phyloP scores from a whole-genome alignment of 2,888 invertebrate genomes.

The Lampropteryx suffumata region DNA sequence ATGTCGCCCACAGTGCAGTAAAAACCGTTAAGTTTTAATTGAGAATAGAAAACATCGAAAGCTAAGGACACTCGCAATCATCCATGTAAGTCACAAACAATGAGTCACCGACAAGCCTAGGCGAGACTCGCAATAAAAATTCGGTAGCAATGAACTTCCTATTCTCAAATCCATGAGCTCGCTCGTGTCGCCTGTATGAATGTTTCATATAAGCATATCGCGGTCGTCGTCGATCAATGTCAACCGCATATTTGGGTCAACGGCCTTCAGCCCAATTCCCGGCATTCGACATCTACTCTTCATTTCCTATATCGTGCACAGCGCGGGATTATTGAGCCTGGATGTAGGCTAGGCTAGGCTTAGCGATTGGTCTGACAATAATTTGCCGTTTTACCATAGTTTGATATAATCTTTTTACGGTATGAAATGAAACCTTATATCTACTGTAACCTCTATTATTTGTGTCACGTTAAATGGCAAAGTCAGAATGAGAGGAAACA shows the following conservation, averaged over 20 bases:
- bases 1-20: slow-evolving; percentile 5
- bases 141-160: slow-evolving; percentile 72
- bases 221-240: slow-evolving; percentile 80
- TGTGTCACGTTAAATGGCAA: not conserved
- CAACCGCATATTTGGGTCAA: slow-evolving; percentile 81
- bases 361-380: slow-evolving; percentile 2
- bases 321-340: slow-evolving; percentile 40
- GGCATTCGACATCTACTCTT: slow-evolving; percentile 59
- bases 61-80: slow-evolving; percentile 40
- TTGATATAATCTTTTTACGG: not conserved
- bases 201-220: slow-evolving; percentile 70
- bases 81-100: slow-evolving; percentile 40
- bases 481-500: slow-evolving; percentile 2
- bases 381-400: not conserved
- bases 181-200: slow-evolving; percentile 49
- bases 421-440: too few species aligned
- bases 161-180: slow-evolving; percentile 59
- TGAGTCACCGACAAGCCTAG: slow-evolving; percentile 59
- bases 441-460: too few species aligned
- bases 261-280: slow-evolving; percentile 76
- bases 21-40: slow-evolving; percentile 6
- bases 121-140: slow-evolving; percentile 58
- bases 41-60: slow-evolving; percentile 31
- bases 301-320: slow-evolving; percentile 63
- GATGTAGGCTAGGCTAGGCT: slow-evolving; percentile 11